These are phyloP conservation scores for Chrysotoxum bicinctum DNA, from an alignment of 2,888 invertebrate genomes.

Conservation along the genomic window DNA sequence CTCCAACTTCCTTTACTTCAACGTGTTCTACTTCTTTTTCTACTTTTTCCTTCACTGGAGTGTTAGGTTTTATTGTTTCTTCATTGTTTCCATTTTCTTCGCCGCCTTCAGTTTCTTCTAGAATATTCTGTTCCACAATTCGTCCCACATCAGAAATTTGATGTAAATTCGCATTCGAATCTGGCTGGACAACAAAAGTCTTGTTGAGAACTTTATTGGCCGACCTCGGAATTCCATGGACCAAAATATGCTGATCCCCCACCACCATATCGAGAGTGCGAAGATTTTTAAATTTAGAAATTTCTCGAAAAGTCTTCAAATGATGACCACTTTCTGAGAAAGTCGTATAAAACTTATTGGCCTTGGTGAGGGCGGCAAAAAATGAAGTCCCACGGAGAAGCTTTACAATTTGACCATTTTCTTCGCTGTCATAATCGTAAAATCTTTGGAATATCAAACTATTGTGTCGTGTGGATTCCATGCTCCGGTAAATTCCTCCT, in stretches of 20 bases:
- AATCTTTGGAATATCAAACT: slow-evolving; percentile 80
- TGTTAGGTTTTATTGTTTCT: slow-evolving; percentile 73
- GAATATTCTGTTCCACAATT: slow-evolving; percentile 71
- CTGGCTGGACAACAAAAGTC: slow-evolving; percentile 75
- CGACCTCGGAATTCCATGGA: slow-evolving; percentile 79
- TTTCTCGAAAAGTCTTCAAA: slow-evolving; percentile 81
- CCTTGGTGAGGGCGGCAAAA: slow-evolving; percentile 79
- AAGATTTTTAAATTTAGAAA: slow-evolving; percentile 81
- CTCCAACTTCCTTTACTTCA: not conserved
- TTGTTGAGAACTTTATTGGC: slow-evolving; percentile 75
- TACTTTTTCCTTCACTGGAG: slow-evolving; percentile 55
- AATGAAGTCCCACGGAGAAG: slow-evolving; percentile 79
- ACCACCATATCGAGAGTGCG: slow-evolving; percentile 79
- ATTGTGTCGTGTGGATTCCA: slow-evolving; percentile 79
- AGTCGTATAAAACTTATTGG: slow-evolving; percentile 80
- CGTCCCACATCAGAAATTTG: slow-evolving; percentile 4
- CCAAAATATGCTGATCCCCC: slow-evolving; percentile 80
- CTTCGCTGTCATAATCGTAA: slow-evolving; percentile 81
- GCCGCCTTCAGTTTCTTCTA: slow-evolving; percentile 42
- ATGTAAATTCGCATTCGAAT: slow-evolving; percentile 55
- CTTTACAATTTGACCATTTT: slow-evolving; percentile 80
- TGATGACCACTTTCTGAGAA: slow-evolving; percentile 81
- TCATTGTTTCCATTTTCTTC: slow-evolving; percentile 42
- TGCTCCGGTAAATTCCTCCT: slow-evolving; percentile 80
- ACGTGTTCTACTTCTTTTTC: not conserved